Evolutionary conservation across 2,797 vertebrate genomes (phyloP).

Genomic region (Oryzias dopingdopingensis): DNA sequence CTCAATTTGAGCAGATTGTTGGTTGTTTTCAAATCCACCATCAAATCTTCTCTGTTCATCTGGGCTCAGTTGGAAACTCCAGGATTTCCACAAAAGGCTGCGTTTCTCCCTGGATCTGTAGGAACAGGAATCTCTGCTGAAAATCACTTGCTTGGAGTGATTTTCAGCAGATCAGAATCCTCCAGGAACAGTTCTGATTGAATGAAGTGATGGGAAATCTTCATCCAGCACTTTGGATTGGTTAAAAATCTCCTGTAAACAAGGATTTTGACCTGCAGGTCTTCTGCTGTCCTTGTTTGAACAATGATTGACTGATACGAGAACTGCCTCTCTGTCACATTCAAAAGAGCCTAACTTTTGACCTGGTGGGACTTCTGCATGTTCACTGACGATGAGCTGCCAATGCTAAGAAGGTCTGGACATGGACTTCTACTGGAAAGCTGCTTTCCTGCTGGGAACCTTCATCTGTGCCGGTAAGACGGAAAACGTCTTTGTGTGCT

Average conservation of each 20-base stretch:
- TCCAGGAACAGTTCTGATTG: not conserved
- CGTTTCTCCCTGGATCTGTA: no score
- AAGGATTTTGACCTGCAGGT: conserved; percentile 61
- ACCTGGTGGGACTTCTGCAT: conserved; percentile 15
- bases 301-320: conserved; percentile 76
- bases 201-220: not conserved
- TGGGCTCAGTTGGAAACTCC: no score
- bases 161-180: not conserved
- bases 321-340: conserved; percentile 24
- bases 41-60: not conserved
- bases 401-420: conserved; percentile 43
- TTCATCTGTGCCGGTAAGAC: conserved; percentile 73
- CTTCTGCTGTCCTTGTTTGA: conserved; percentile 62
- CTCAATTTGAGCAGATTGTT: conserved; percentile 1
- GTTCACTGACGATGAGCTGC: conserved; percentile 44
- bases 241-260: conserved; percentile 37
- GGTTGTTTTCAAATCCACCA: not conserved
- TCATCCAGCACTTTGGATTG: not conserved
- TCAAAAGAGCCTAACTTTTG: conserved; percentile 39
- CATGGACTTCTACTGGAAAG: conserved; percentile 66
- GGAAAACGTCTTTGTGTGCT: not conserved
- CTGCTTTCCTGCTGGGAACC: conserved; percentile 57
- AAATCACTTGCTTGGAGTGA: not conserved
- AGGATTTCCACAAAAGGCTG: no score
- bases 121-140: not conserved